Base-by-base conservation (phyloP, 2,888 invertebrate genomes). In the Gortyna flavago region DNA sequence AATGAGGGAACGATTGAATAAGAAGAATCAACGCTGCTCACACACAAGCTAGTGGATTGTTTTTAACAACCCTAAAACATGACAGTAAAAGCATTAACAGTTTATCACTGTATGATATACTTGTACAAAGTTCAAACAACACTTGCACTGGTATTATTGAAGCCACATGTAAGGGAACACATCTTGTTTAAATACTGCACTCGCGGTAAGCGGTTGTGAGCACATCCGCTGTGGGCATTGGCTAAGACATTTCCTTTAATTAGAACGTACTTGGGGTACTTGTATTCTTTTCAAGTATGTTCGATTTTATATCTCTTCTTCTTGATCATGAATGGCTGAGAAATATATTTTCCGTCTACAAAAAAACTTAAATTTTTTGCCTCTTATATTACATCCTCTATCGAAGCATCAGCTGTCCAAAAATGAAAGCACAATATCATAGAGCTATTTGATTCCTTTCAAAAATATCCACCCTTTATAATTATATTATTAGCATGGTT, bases 161-260 rank as follows among this genome's bases (percentile, higher is more conserved):
- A 87, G 61, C 87, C 85, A 85, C 85, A 84, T 85, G 85, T 84
- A 79, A 75, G 64, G 77, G 64, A 73, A 74, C 71, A 77, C 87
- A 82, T 85, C 87, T 85, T 86, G 87, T 85, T 86, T 77, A 82
- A 84, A 85, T 85, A 82, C 78, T 71, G 68, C 41, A 59, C 71
- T 82, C 77, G 81, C 68, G 82, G 87, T 87, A 73, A 77, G 83
- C 85, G 85, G 65, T 80, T 75, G 71, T 72, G 72, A 75, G 69
- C 62, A 79, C 84, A 81, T 86, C 87, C 87, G 81, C 70, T 81
- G 79, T 62, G 68, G 68, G 71, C 48, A 83, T 75, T 75, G 79
- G 62, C 75, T 75, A 83, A 79, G 75, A 72, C 75, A 35, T 72
- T 82, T 82, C 54, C 72, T 85, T 59, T 72, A 78, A 78, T 81